These are phyloP conservation scores for Drosophila watanabei DNA, from an alignment of 1,140 invertebrate species.

Conservation along the genomic window DNA sequence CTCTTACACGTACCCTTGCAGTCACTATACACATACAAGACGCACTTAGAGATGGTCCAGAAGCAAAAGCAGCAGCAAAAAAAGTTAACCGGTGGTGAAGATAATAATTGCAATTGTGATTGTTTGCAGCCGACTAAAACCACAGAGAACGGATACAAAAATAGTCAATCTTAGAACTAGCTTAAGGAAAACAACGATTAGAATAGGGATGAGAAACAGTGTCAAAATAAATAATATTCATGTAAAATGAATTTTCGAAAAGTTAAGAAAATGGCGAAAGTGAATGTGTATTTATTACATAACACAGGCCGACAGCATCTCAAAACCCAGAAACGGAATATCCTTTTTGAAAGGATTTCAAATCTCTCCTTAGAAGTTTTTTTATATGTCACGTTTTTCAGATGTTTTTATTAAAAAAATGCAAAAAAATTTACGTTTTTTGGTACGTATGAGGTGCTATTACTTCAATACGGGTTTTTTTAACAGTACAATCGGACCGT, in stretches of 20 bases:
- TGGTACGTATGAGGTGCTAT: too few species aligned
- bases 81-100: slow-evolving; percentile 39
- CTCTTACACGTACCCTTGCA: slow-evolving; percentile 94
- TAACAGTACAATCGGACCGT: too few species aligned
- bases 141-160: slow-evolving; percentile 76
- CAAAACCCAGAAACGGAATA: too few species aligned
- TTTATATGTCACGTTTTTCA: too few species aligned
- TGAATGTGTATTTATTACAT: neutral
- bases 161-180: slow-evolving; percentile 17
- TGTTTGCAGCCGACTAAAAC: slow-evolving; percentile 40
- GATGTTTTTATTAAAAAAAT: too few species aligned
- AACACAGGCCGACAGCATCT: too few species aligned
- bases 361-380: too few species aligned
- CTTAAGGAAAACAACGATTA: slow-evolving; percentile 24
- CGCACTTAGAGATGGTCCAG: slow-evolving; percentile 60
- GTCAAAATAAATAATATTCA: slow-evolving; percentile 54
- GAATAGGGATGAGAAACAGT: slow-evolving; percentile 21
- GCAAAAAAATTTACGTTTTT: too few species aligned
- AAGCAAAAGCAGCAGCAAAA: slow-evolving; percentile 53
- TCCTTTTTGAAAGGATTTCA: too few species aligned
- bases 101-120: slow-evolving; percentile 56
- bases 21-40: slow-evolving; percentile 88
- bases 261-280: slow-evolving; percentile 39
- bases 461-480: too few species aligned
- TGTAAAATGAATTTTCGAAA: slow-evolving; percentile 57